Percentiles rank a stretch among this genome's conserved stretches.
Conservation (phyloP, 2,113 vertebrate genomes). For the Poecilia latipinna region DNA sequence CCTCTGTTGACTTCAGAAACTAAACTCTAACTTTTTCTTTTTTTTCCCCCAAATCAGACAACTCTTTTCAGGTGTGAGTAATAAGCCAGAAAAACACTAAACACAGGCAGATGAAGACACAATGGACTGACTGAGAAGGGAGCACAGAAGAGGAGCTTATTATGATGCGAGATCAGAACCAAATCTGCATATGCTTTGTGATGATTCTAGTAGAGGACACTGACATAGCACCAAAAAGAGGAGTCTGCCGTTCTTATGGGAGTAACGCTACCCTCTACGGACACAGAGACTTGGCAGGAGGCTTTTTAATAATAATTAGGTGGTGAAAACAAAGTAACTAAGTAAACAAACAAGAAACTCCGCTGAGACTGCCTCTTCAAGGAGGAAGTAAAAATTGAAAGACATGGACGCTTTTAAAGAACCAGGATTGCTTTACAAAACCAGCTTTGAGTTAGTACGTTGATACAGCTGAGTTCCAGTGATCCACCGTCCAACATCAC, state of each 20-base stretch:
- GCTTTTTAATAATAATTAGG: conserved; percentile 28
- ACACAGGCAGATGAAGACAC: conserved; percentile 21
- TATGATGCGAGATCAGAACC: conserved; percentile 9
- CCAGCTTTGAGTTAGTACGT: conserved; percentile 9
- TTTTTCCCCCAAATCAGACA: background rate
- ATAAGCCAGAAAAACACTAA: background rate
- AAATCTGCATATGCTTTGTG: conserved; percentile 43
- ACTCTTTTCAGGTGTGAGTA: conserved; percentile 16
- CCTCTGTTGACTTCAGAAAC: conserved; percentile 20
- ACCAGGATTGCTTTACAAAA: background rate
- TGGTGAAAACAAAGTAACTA: conserved; percentile 43
- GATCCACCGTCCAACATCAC: background rate
- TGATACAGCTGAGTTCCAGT: background rate
- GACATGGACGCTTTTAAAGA: background rate
- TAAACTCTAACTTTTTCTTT: background rate
- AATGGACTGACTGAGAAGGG: conserved; percentile 5
- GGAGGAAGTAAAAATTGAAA: conserved; percentile 37
- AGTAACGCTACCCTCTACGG: conserved; percentile 28
- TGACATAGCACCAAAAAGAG: conserved; percentile 3
- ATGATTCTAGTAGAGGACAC: conserved; percentile 11
- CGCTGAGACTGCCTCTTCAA: conserved; percentile 22
- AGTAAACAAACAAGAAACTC: conserved; percentile 39
- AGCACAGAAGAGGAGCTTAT: background rate
- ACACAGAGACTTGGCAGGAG: conserved; percentile 24
- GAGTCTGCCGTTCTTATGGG: conserved; percentile 11